Evolutionary conservation across 2,888 invertebrate genomes (phyloP).

Genomic region (Lithophane ornitopus): DNA sequence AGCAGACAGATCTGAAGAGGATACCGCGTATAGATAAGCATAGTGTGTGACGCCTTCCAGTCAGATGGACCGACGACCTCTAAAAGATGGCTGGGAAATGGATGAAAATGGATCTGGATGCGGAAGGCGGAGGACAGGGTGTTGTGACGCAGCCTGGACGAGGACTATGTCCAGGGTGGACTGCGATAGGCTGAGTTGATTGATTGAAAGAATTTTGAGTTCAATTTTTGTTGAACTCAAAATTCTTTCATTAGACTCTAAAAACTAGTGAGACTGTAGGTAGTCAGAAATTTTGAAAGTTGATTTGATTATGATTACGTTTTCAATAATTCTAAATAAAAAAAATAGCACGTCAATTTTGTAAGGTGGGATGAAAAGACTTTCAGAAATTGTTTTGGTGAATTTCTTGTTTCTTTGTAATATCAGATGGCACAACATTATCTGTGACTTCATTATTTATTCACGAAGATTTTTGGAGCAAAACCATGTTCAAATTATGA

Average conservation of each 20-base stretch:
- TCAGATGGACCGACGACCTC: too few relatives aligned
- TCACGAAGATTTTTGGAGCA: not conserved
- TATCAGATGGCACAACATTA: not conserved
- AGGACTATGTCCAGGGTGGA: not conserved
- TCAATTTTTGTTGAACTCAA: too few relatives aligned
- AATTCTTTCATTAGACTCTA: too few relatives aligned
- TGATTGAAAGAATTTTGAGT: too few relatives aligned
- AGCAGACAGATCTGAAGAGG: too few relatives aligned
- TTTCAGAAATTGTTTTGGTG: not conserved
- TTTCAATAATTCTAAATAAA: too few relatives aligned
- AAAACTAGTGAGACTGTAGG: too few relatives aligned
- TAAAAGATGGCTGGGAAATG: too few relatives aligned
- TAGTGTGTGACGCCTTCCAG: too few relatives aligned
- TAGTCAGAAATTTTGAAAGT: too few relatives aligned
- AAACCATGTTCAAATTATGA: not conserved
- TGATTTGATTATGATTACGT: too few relatives aligned
- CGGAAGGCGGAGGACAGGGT: not conserved
- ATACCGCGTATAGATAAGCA: not conserved
- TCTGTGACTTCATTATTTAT: not conserved
- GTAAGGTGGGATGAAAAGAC: not conserved
- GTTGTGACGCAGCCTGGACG: not conserved
- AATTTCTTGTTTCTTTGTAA: not conserved
- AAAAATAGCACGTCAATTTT: not conserved
- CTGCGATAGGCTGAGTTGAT: not conserved
- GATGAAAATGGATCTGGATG: too few relatives aligned